Evolutionary conservation across 1,140 invertebrate species (phyloP), one percentile per base, ranked within the genome.

Genomic region (Panagrolaimus sp.): DNA sequence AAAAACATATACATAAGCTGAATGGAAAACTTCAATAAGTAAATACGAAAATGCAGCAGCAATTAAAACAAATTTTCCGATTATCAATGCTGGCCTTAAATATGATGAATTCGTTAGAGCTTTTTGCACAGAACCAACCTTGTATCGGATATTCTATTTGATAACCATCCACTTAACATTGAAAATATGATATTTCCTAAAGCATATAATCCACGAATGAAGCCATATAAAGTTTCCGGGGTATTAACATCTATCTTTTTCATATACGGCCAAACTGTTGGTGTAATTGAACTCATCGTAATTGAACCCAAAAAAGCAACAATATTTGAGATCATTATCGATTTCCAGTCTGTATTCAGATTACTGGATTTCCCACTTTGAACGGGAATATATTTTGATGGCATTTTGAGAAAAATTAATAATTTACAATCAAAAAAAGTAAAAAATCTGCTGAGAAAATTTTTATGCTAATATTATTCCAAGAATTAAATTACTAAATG

Each of bases 191-290:
- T 76, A 44, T 62, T 73, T 45, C 69, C 73, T 7, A 77, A 14
- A 15, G 64, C 68, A 43, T 77, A 78, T n/a, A 78, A 38, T 15
- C 75, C 78, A 45, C 73, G 75, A 8, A 77, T 43, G 17, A 73
- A 46, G 26, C 76, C 76, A 46, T 81, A 77, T 43, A 78, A 81
- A 24, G 62, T 78, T 58, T 80, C 78, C n/a, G 66, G 73, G 14
- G 67, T 78, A 15, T 26, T 58, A 9, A 17, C 32, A 62, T 75
- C 73, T 12, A 75, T 17, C 74, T 74, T 47, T 32, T 73, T 74
- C 71, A 75, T 63, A 32, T 71, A 78, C 32, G 76, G 76, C 75
- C 76, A 75, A 21, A 75, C 71, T 21, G 48, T 72, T 21, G 68
- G 68, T 17, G 28, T 43, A 43, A 70, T 70, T 38, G n/a, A 45